Base-by-base conservation (phyloP, 2,888 invertebrate genomes). In the Drepanosiphum platanoidis region DNA sequence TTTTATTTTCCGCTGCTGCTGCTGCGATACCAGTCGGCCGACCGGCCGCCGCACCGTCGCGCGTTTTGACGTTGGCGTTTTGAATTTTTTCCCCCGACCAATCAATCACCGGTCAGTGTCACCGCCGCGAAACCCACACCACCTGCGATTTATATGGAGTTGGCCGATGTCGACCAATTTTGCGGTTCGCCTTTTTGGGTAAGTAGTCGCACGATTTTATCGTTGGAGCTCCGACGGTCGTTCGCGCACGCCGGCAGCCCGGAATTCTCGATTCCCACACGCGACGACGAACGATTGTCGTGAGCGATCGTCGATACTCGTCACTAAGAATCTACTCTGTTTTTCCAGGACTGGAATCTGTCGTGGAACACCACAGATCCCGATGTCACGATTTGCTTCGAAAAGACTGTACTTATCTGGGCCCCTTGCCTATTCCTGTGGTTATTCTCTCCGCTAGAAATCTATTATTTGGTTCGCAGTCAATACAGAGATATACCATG, bases 361-460 rank as follows among this genome's bases (percentile, higher is more conserved):
- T 93, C 96, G 86, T 97, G 97, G 97, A 89, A 94, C 89, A 94
- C 97, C 30, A 91, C 92, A 11, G 92, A 94, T 90, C 98, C 97
- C 61, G 94, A 96, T 89, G 92, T 98, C 88, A 96, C 98, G 87
- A 92, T 92, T 89, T 99, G 98, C 90, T 97, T 98, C 90, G 95
- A 97, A 90, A 94, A 95, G 90, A 97, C 98, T 0, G 94, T 95
- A 1, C 90, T 98, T 42, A 92, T 96, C 78, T 99, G 98, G 97
- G 90, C 93, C 58, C 98, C 98, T 0, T 96, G 96, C 90, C 91
- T 92, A 79, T 96, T 95, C 90, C 91, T 97, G 27, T 97, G 96
- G 95, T 88, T 93, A 0, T 93, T 95, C 88, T 91, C 94, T 8
- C 90, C 93, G 61, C 90, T 96, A 87, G 96, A 96, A 88, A 91